Evolutionary conservation across 2,888 invertebrate genomes (phyloP).

Genomic region (Cyclophora albipunctata): DNA sequence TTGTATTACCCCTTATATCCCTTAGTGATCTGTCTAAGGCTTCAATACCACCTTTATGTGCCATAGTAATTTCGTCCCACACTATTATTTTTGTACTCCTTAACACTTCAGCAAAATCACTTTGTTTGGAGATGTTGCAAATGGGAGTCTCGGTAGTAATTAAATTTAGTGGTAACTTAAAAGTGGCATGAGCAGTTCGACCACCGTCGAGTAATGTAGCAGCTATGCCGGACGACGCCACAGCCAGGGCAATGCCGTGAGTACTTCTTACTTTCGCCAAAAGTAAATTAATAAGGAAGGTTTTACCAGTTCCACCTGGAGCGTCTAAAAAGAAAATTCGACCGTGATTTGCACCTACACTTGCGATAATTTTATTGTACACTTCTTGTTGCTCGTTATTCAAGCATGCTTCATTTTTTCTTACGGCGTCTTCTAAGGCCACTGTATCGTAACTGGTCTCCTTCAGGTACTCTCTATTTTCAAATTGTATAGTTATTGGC

Average conservation of each 20-base stretch:
- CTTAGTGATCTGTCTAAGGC: constrained; percentile 19
- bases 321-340: too few species aligned
- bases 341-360: too few species aligned
- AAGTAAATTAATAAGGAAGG: background rate
- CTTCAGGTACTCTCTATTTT: too few species aligned
- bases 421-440: too few species aligned
- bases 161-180: constrained; percentile 4
- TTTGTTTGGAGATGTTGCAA: background rate
- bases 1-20: constrained; percentile 16
- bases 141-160: constrained; percentile 2
- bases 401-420: too few species aligned
- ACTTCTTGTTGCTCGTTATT: too few species aligned
- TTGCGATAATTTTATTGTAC: too few species aligned
- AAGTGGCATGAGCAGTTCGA: constrained; percentile 15
- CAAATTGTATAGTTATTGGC: too few species aligned
- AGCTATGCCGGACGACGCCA: constrained; percentile 15
- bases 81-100: background rate
- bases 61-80: constrained; percentile 1
- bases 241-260: constrained; percentile 2
- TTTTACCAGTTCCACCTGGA: too few species aligned
- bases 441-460: too few species aligned
- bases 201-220: constrained; percentile 13
- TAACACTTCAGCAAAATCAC: background rate
- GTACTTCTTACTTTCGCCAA: background rate
- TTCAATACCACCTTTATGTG: constrained; percentile 19